Evolutionary conservation across 1,140 invertebrate genomes (phyloP), one percentile per base, ranked within the genome.

Genomic region (Panagrolaimus sp.): DNA sequence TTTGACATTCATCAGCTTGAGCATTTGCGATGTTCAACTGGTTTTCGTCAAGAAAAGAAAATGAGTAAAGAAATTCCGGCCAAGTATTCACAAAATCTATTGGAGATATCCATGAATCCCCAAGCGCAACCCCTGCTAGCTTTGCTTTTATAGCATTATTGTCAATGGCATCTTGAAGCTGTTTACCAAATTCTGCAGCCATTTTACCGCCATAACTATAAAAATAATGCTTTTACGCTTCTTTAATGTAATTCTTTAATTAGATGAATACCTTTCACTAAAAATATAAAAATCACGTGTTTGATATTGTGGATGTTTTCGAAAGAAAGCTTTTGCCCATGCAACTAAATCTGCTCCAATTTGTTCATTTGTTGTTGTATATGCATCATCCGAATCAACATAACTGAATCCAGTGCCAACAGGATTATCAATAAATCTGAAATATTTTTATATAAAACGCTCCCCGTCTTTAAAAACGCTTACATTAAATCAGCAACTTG

Each of bases 371-470:
- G 88, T 87, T 8, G 84, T 87, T 5, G 88, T 87, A 48, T 88
- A 84, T 27, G 85, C 82, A n/a, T 75, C 76, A 0, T 78, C 69
- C 68, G 85, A 81, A n/a, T 89, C 88, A 0, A 89, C 89, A 77
- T 91, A 91, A 83, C 91, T 92, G 82, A 87, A 93, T 0, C 91
- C 91, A 16, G 90, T 87, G 0, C 91, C 91, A 5, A 93, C 91
- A 0, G 91, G 91, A 83, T 91, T 92, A 78, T 93, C 91, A 16
- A 93, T 87, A 80, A 92, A 92, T 38, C 31, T 38, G 7, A 38
- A 38, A 38, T 38, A 38, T 38, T 38, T 38, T 38, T 38, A 2
- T 38, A 7, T 2, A 38, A 38, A n/a, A n/a, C n/a, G n/a, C n/a
- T n/a, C n/a, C n/a, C n/a, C n/a, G n/a, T n/a, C n/a, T 38, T 38